Conservation (phyloP, 2,888 invertebrate genomes). For the Acleris emargana region DNA sequence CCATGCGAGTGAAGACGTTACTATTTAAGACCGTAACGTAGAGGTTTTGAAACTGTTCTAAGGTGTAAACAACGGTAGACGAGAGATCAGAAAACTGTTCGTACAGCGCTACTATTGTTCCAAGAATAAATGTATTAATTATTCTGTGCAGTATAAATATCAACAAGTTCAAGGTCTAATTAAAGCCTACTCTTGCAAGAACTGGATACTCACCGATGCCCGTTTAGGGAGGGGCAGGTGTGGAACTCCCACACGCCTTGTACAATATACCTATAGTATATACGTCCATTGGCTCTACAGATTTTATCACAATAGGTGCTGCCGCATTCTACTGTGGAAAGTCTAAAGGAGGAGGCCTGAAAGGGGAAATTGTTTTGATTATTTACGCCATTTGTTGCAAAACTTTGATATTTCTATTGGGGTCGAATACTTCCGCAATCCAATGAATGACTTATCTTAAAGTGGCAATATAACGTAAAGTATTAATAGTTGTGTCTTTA, state of each 20-base stretch:
- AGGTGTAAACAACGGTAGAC: no score
- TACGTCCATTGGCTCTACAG: constrained; percentile 16
- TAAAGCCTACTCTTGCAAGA: constrained; percentile 24
- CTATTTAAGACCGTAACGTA: no score
- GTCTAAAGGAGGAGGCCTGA: background rate
- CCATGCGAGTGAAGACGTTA: no score
- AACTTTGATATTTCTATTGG: no score
- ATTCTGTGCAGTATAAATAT: constrained; percentile 5
- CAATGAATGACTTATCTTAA: no score
- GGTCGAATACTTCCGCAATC: no score
- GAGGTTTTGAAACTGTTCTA: no score
- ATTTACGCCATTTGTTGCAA: no score
- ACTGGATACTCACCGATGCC: constrained; percentile 25
- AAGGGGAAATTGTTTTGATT: background rate
- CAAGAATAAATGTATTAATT: background rate
- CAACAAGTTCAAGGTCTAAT: constrained; percentile 31
- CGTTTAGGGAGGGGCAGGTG: constrained; percentile 33
- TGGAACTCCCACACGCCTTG: constrained; percentile 13
- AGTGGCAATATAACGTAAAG: no score
- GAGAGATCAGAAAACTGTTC: no score
- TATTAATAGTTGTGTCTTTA: no score
- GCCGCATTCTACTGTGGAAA: constrained; percentile 17
- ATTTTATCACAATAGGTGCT: constrained; percentile 20
- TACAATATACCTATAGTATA: background rate
- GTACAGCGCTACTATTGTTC: background rate